Percentiles rank a stretch among this genome's conserved stretches.
Conservation (phyloP, 1,140 invertebrate species). For the Drosophila rhopaloa region DNA sequence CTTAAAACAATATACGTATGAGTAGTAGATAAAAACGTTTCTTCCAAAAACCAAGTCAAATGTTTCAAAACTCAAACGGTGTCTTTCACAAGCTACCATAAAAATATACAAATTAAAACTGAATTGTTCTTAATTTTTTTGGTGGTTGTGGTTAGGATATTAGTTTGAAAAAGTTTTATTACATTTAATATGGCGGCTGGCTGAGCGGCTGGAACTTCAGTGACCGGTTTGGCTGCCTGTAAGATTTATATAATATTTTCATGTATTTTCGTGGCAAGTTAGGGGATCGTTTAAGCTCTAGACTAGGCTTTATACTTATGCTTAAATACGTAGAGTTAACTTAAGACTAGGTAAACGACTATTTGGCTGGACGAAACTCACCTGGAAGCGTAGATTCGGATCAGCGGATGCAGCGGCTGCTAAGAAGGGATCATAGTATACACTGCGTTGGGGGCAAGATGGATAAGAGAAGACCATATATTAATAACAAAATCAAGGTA, state of each 20-base stretch:
- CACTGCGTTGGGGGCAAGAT: constrained; percentile 87
- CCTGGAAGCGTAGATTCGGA: constrained; percentile 95
- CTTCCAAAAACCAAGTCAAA: constrained; percentile 72
- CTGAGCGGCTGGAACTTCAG: constrained; percentile 87
- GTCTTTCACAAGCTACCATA: constrained; percentile 72
- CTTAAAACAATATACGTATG: constrained; percentile 49
- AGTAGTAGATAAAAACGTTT: constrained; percentile 37
- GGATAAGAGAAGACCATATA: constrained; percentile 72
- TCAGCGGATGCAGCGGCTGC: constrained; percentile 91
- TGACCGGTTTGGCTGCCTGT: constrained; percentile 88
- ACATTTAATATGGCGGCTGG: constrained; percentile 85
- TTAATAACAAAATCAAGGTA: constrained; percentile 48
- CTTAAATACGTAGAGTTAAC: constrained; percentile 10
- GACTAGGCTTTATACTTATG: constrained; percentile 32
- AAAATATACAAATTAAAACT: constrained; percentile 50
- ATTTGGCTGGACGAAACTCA: constrained; percentile 45
- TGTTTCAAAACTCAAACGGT: constrained; percentile 64
- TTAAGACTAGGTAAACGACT: background rate
- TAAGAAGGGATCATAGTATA: constrained; percentile 98
- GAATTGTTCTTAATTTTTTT: constrained; percentile 56
- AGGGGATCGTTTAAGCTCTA: constrained; percentile 32
- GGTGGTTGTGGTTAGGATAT: constrained; percentile 62
- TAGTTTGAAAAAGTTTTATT: constrained; percentile 80
- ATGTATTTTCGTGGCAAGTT: constrained; percentile 51
- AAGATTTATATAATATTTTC: constrained; percentile 85